Percentiles rank a stretch among this genome's conserved stretches.
Evolutionary conservation across 2,113 vertebrate genomes (phyloP).

Genomic region (Kryptolebias marmoratus): DNA sequence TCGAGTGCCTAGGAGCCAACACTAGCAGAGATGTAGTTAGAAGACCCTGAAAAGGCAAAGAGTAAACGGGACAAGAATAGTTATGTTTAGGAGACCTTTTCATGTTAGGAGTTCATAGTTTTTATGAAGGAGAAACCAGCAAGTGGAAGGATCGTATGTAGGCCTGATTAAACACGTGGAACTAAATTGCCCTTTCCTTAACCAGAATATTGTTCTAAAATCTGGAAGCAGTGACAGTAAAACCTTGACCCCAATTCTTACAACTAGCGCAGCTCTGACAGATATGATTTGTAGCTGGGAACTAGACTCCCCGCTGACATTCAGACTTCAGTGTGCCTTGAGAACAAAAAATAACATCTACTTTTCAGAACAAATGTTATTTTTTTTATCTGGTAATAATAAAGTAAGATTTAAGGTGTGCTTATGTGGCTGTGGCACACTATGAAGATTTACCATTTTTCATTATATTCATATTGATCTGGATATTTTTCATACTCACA

Average conservation of each 20-base stretch:
- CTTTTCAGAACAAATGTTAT: not conserved
- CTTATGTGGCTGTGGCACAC: not conserved
- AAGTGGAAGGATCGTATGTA: not conserved
- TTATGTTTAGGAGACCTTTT: not conserved
- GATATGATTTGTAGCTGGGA: constrained; percentile 34
- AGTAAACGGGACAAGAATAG: not conserved
- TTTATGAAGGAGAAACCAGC: constrained; percentile 2
- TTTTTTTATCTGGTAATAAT: constrained; percentile 4
- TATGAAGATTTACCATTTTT: not conserved
- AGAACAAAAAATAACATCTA: not conserved
- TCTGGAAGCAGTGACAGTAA: not conserved
- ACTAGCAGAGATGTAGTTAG: constrained; percentile 31
- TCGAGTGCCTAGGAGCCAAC: constrained; percentile 17
- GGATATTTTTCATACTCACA: too few species aligned
- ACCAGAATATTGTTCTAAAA: constrained; percentile 12
- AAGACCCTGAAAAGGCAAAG: not conserved
- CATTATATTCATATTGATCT: too few species aligned
- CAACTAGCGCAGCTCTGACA: constrained; percentile 10
- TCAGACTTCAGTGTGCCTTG: not conserved
- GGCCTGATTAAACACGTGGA: not conserved
- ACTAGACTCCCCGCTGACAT: not conserved
- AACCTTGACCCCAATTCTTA: constrained; percentile 18
- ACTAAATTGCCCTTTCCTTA: not conserved
- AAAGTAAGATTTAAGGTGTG: not conserved
- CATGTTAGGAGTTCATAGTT: not conserved